Evolutionary conservation across 2,888 invertebrate species (phyloP), one percentile per base, ranked within the genome.

Genomic region (Calliphora vomitoria): DNA sequence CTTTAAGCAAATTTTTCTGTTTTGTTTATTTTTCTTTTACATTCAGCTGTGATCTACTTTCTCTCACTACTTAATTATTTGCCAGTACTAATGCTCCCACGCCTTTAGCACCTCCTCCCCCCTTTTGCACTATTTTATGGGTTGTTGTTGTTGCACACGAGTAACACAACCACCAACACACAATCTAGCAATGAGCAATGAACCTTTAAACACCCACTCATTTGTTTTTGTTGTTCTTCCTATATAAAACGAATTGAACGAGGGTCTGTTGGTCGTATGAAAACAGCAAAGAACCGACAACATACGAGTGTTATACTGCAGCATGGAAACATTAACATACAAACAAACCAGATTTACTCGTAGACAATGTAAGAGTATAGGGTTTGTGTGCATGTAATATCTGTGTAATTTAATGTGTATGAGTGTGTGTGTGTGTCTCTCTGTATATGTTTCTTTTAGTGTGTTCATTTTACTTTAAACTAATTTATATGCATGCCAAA

Each of bases 171-270:
- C 35, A 66, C 66, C 66, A 68, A 66, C 41, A 25, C 47, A 68
- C 44, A 47, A 75, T 58, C 74, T n/a, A 74, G 74, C 41, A 53
- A 74, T 85, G 74, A 85, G 80, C 79, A 85, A 47, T 85, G 85
- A 85, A 85, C 85, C 80, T 80, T 85, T 68, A 69, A 69, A 62
- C 75, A 71, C 82, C 82, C 74, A 82, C 82, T 66, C 74, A 58
- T 31, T 58, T 25, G 11, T 25, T 58, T 3, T 68, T 64, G 53
- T 64, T 72, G 25, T 44, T 71, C 8, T 44, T 44, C 3, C 4
- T 6, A 41, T 20, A 13, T 15, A 18, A n/a, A 35, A 47, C 55
- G 18, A 50, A 35, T n/a, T 41, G n/a, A 18, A 74, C 74, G 82
- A 82, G 82, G 74, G 82, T 66, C 44, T 44, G 74, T 58, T 55